Base-by-base conservation (phyloP, 2,888 invertebrate genomes). In the Syritta pipiens region DNA sequence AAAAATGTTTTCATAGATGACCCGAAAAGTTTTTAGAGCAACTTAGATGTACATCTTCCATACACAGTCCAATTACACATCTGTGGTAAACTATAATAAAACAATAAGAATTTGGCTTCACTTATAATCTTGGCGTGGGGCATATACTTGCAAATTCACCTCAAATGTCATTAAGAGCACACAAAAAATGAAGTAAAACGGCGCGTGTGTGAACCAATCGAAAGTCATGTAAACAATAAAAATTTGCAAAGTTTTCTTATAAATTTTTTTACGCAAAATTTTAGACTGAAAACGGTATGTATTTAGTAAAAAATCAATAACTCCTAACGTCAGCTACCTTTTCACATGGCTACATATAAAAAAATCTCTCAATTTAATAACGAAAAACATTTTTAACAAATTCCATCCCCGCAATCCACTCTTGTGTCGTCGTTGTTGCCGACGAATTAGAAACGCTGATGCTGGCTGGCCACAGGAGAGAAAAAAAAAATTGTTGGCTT, bases 161-260 rank as follows among this genome's bases (percentile, higher is more conserved):
- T 53, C 60, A 77, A 71, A 59, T 77, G 76, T 77, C 76, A 77
- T 57, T 63, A 37, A 3, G 32, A 46, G 49, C 14, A 68, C 46
- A 69, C 68, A 69, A 68, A 67, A 59, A 65, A 14, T 20, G n/a
- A 42, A 46, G 20, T 35, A 51, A 69, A 65, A 77, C 69, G 20
- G 76, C 76, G 76, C 76, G 76, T 69, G 76, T 77, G 76, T 77
- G 69, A 65, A 71, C 59, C 76, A 63, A 59, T 59, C 69, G 55
- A 76, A 69, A 63, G 63, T 71, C 76, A 69, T 77, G 76, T 77
- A 77, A 77, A 77, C 76, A 77, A 77, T 77, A 77, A 77, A 76
- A 71, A 65, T 77, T 77, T 71, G 75, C 75, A 63, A 76, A 76
- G 75, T 76, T 68, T 65, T 68, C 62, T 76, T 76, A 76, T 76